Evolutionary conservation across 2,888 invertebrate genomes (phyloP), one percentile per base, ranked within the genome.

Genomic region (Abrostola tripartita): DNA sequence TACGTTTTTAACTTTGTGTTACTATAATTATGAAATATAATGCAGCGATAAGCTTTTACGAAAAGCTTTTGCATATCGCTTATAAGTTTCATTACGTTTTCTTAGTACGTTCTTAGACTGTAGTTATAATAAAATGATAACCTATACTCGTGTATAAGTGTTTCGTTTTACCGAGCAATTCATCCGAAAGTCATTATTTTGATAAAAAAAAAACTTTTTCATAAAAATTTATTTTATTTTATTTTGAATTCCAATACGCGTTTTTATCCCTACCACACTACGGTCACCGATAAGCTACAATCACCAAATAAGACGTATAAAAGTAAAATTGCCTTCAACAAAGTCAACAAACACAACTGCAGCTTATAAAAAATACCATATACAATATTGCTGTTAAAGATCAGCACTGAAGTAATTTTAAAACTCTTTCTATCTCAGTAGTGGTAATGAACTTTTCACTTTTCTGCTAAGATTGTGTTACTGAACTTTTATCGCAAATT

Each of bases 401-500:
- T 44, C 44, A 12, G 12, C 14, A 14, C 14, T 7, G 11, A 14
- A 14, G 44, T 44, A 11, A 41, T n/a, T 44, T 44, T 6, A 14
- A 24, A 37, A n/a, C 10, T 36, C 24, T 56, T 50, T 41, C 9
- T 10, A 37, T 9, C 51, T 14, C 5, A 38, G 35, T 8, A 37
- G 0, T 11, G 51, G 37, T 0, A 36, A 38, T 7, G 9, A 74
- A 69, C 53, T 74, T 70, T 52, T 37, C 41, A 63, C 44, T 74
- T 63, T 62, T 37, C 55, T 44, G 7, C 12, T 12, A 42, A n/a
- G 36, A 60, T 76, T 61, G 24, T 7, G 49, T 73, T 60, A 42
- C 53, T 51, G 5, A 52, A 71, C 55, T 67, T 50, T 76, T 71
- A 71, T 67, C 57, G 62, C 60, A 71, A 58, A 58, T 66, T 52